Conservation (phyloP, 2,797 vertebrate genomes). For the Pseudochaenichthys georgianus region DNA sequence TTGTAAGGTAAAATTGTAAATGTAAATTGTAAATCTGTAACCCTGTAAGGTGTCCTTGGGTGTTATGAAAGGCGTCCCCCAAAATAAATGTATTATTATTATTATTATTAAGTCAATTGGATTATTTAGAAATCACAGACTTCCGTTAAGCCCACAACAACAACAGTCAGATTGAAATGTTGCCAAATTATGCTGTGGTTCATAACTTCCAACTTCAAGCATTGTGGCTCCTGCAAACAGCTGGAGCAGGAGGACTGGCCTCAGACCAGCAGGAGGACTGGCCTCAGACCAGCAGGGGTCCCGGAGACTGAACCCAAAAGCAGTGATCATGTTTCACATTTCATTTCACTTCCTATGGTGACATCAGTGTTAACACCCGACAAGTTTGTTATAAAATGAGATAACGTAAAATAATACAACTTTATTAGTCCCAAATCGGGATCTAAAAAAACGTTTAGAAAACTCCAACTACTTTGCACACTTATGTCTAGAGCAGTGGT, state of each 20-base stretch:
- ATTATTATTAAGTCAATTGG: background rate
- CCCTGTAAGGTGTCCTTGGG: too few species aligned
- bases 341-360: background rate
- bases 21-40: too few species aligned
- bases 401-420: too few species aligned
- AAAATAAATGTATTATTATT: too few species aligned
- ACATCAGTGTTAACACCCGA: background rate
- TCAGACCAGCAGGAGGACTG: constrained; percentile 17
- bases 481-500: too few species aligned
- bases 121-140: background rate
- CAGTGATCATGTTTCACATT: background rate
- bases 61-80: too few species aligned
- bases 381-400: background rate
- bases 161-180: background rate
- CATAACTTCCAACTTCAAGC: constrained; percentile 25
- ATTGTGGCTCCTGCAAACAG: constrained; percentile 35
- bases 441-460: too few species aligned
- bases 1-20: too few species aligned
- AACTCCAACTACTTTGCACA: too few species aligned
- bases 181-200: background rate
- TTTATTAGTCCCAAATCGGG: too few species aligned
- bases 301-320: constrained; percentile 1
- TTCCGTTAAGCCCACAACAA: background rate
- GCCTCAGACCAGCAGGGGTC: constrained; percentile 12
- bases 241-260: constrained; percentile 27